Percentiles rank a stretch among this genome's conserved stretches.
Evolutionary conservation across 2,888 invertebrate species (phyloP).

Genomic region (Leptinotarsa peninsularis): DNA sequence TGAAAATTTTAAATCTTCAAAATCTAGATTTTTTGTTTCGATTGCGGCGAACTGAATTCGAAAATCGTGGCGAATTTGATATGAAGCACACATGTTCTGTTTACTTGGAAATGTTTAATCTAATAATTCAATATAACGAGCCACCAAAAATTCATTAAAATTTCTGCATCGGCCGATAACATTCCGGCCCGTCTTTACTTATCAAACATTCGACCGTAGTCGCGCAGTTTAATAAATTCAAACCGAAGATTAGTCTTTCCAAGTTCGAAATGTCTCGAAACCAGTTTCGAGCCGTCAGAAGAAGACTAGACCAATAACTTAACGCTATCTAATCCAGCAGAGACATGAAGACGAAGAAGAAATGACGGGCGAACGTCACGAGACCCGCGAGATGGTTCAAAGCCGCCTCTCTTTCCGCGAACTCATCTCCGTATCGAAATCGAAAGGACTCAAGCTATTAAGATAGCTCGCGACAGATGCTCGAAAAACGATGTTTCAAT

Average conservation of each 20-base stretch:
- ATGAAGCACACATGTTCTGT: too few species aligned
- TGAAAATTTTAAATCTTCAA: too few species aligned
- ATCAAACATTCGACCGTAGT: conserved; percentile 1
- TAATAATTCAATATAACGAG: neutral
- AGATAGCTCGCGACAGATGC: conserved; percentile 1
- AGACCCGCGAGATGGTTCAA: neutral
- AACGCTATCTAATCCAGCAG: conserved; percentile 18
- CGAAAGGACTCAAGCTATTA: conserved; percentile 9
- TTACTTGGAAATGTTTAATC: neutral
- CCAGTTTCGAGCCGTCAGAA: conserved; percentile 1
- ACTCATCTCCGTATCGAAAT: conserved; percentile 18
- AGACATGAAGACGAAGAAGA: conserved; percentile 12
- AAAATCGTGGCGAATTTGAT: too few species aligned
- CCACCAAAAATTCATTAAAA: conserved; percentile 8
- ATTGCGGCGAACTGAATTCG: too few species aligned
- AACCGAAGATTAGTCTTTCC: conserved; percentile 13
- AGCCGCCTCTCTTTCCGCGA: conserved; percentile 8
- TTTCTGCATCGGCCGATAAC: neutral
- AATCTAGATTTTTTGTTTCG: too few species aligned
- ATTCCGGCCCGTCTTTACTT: neutral
- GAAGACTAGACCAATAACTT: conserved; percentile 19
- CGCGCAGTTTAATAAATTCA: conserved; percentile 12
- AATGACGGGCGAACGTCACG: conserved; percentile 14
- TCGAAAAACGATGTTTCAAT: conserved; percentile 12
- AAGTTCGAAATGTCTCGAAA: conserved; percentile 1